phyloP scores from a whole-genome alignment of 2,888 invertebrate species.

The Caenorhabditis afra region DNA sequence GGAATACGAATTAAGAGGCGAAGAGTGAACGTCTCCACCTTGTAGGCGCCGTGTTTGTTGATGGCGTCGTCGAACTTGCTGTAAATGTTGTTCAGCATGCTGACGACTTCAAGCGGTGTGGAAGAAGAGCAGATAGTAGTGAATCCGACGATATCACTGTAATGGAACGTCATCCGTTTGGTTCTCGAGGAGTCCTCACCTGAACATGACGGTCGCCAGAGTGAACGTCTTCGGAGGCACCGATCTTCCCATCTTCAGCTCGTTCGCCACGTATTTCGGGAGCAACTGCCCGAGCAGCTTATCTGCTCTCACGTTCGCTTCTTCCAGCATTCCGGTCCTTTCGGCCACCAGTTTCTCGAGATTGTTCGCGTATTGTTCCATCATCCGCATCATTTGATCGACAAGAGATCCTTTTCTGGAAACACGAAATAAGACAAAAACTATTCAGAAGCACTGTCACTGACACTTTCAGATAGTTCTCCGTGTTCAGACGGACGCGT shows the following conservation, averaged over 20 bases:
- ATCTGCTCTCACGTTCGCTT: slow-evolving; percentile 78
- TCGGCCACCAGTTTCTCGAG: slow-evolving; percentile 79
- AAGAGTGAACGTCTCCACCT: slow-evolving; percentile 33
- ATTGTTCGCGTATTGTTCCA: slow-evolving; percentile 79
- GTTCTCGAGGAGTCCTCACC: slow-evolving; percentile 32
- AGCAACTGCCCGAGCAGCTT: slow-evolving; percentile 77
- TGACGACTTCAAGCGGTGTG: slow-evolving; percentile 71
- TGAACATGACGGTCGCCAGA: slow-evolving; percentile 76
- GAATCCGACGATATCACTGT: slow-evolving; percentile 75
- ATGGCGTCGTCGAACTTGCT: slow-evolving; percentile 79
- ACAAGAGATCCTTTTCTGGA: slow-evolving; percentile 71
- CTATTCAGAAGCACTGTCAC: background rate
- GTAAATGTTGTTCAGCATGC: slow-evolving; percentile 75
- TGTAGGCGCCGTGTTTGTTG: slow-evolving; percentile 69
- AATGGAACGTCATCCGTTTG: slow-evolving; percentile 14
- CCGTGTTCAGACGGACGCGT: slow-evolving; percentile 78
- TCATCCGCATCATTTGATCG: slow-evolving; percentile 74
- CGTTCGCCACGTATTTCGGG: slow-evolving; percentile 77
- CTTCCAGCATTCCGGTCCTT: slow-evolving; percentile 79
- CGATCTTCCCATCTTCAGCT: slow-evolving; percentile 77
- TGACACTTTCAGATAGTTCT: slow-evolving; percentile 77
- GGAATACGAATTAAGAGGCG: slow-evolving; percentile 29
- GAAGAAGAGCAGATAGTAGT: slow-evolving; percentile 72
- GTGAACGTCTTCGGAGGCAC: slow-evolving; percentile 78
- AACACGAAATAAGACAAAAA: background rate